Evolutionary conservation across 2,888 invertebrate species (phyloP).

Genomic region (Deroplatys truncata): DNA sequence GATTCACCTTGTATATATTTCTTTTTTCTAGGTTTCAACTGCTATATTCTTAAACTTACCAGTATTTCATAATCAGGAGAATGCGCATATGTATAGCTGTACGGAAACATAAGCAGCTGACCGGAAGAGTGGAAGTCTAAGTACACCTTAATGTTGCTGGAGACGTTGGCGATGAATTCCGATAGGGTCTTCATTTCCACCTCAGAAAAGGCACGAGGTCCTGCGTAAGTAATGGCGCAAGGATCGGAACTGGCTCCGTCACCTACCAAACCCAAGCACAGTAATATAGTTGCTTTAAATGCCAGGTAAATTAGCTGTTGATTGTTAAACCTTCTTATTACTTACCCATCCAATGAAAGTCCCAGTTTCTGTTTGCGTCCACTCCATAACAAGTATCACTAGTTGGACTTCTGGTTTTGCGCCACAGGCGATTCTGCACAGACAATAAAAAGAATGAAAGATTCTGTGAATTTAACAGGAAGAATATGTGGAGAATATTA

Average conservation of each 20-base stretch:
- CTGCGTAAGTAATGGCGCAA: slow-evolving; percentile 49
- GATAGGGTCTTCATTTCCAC: slow-evolving; percentile 58
- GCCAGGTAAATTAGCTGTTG: too few relatives aligned
- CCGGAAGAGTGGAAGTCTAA: slow-evolving; percentile 71
- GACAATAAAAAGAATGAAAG: not conserved
- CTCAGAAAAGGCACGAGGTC: slow-evolving; percentile 60
- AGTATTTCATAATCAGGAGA: slow-evolving; percentile 56
- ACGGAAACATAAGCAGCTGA: slow-evolving; percentile 65
- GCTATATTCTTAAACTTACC: slow-evolving; percentile 40
- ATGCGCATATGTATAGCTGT: slow-evolving; percentile 58
- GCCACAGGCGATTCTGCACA: slow-evolving; percentile 57
- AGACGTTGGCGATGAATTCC: slow-evolving; percentile 50
- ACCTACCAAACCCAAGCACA: slow-evolving; percentile 39
- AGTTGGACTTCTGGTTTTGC: slow-evolving; percentile 58
- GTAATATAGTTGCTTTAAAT: not conserved
- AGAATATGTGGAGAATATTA: too few relatives aligned
- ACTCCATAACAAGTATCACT: slow-evolving; percentile 56
- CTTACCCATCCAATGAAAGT: slow-evolving; percentile 47
- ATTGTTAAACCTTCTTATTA: not conserved
- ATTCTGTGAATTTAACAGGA: too few relatives aligned
- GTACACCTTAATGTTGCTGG: slow-evolving; percentile 56
- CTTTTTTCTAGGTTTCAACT: too few relatives aligned
- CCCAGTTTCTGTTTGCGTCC: slow-evolving; percentile 78
- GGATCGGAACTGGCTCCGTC: slow-evolving; percentile 51
- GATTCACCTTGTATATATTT: too few relatives aligned